Evolutionary conservation across 2,888 invertebrate genomes (phyloP), one percentile per base, ranked within the genome.

Genomic region (Ophraella communa): DNA sequence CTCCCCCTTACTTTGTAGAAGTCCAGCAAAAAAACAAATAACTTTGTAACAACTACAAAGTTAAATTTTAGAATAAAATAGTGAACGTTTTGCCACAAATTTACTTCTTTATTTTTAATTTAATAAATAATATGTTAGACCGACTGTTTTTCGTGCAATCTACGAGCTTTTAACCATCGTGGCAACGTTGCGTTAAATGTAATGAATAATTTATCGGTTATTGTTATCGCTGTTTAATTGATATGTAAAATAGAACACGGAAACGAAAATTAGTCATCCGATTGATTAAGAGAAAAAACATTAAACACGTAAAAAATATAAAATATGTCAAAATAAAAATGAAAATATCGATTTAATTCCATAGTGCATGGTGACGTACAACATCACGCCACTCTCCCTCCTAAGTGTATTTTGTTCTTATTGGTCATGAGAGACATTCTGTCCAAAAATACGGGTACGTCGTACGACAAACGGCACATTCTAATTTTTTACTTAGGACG

Each of bases 351-450:
- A 74, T 74, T 67, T 63, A 54, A 57, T 51, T 53, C 62, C 56
- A 59, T 64, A 64, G 69, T 71, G 70, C 70, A 63, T 66, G 67
- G 67, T 74, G 74, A 74, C 74, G 74, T 74, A 73, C 59, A 70
- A 72, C 68, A 74, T 74, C 74, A 74, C 73, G 74, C 74, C 74
- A 74, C 74, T 72, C 68, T 74, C 73, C 73, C 71, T 66, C 68
- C 72, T 65, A 67, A 66, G 61, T 62, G 64, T 33, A 49, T 52
- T 47, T 20, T 55, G 11, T 47, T 63, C 57, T 68, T 66, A 73
- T 74, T 73, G 73, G 73, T 24, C 44, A 39, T 42, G 61, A 62
- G 60, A 65, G 64, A 61, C 62, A 60, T 60, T 55, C 65, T 68
- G 71, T 71, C 74, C 75, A 76, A 75, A 75, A 74, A 75, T 74